Evolutionary conservation across 2,888 invertebrate genomes (phyloP).

Genomic region (Eupithecia centaureata): DNA sequence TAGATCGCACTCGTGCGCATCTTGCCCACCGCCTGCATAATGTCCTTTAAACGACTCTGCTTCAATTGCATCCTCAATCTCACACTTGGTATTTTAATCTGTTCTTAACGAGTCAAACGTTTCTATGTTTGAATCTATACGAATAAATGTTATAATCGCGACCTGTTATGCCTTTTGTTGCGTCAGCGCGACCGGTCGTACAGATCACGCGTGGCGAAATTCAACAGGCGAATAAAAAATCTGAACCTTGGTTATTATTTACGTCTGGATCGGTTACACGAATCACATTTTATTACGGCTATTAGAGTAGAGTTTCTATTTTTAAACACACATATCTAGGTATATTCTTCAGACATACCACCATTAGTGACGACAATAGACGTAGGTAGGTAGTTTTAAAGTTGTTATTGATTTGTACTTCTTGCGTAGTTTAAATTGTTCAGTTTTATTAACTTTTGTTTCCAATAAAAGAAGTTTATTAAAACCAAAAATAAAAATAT

Average conservation of each 20-base stretch:
- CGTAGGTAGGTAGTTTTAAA: not conserved
- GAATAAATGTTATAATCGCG: constrained; percentile 32
- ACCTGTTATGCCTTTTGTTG: constrained; percentile 44
- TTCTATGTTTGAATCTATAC: constrained; percentile 17
- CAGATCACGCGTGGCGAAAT: constrained; percentile 46
- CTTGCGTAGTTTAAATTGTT: not conserved
- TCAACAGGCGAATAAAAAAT: constrained; percentile 33
- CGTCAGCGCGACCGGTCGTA: constrained; percentile 47
- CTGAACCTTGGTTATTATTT: constrained; percentile 26
- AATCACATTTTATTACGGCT: constrained; percentile 25
- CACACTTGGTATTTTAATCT: constrained; percentile 13
- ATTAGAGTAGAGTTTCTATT: constrained; percentile 18
- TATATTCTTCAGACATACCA: not conserved
- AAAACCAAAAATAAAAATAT: too few relatives aligned
- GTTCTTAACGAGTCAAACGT: constrained; percentile 24
- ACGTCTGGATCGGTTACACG: constrained; percentile 27
- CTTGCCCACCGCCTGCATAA: constrained; percentile 42
- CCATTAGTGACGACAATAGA: not conserved
- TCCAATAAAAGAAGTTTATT: not conserved
- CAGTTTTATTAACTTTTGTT: not conserved
- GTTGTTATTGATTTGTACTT: not conserved
- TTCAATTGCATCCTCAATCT: constrained; percentile 18
- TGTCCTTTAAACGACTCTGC: constrained; percentile 37
- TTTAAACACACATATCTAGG: too few relatives aligned
- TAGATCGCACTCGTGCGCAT: constrained; percentile 54